Evolutionary conservation across 2,113 vertebrate genomes (phyloP), one percentile per base, ranked within the genome.

Genomic region (Panthera tigris): DNA sequence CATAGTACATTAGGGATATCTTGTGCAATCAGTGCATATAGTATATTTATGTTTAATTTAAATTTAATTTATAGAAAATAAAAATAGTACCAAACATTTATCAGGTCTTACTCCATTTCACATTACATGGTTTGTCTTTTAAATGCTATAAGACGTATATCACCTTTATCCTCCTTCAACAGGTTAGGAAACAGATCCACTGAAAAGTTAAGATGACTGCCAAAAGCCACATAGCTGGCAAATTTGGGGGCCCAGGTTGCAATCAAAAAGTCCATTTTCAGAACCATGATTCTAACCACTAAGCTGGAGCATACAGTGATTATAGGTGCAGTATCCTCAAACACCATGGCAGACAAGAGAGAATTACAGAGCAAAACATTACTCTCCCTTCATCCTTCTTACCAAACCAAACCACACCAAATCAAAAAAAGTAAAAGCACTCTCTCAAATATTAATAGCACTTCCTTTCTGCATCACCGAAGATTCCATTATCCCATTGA

Each of bases 61-160:
- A 61, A 87, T 73, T 92, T 78, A 83, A 63, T 55, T 90, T 68
- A 87, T 48, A 91, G 68, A 76, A 94, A 95, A 92, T 66, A 73
- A 92, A 96, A 93, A 88, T 84, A 63, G 23, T 81, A 71, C 10
- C 31, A 68, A 83, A 36, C 7, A 76, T 41, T 80, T 68, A 73
- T n/a, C 74, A 31, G n/a, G 13, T 48, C 69, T 91, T 91, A 61
- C 55, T 79, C 57, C 48, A 9, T 85, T 91, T 93, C 52, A 92
- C 29, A 95, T 66, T 27, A 29, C 6, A 45, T 82, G 41, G 82
- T 85, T 91, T n/a, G 61, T 84, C 29, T 86, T 61, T 73, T 87
- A 81, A 92, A 91, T 85, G 13, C 12, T 45, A 15, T 52, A 11
- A 73, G 36, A 69, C 55, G 16, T 11, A 3, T 2, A 31, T 74